Conservation (phyloP, 2,113 vertebrate genomes). For the Scopus umbretta region DNA sequence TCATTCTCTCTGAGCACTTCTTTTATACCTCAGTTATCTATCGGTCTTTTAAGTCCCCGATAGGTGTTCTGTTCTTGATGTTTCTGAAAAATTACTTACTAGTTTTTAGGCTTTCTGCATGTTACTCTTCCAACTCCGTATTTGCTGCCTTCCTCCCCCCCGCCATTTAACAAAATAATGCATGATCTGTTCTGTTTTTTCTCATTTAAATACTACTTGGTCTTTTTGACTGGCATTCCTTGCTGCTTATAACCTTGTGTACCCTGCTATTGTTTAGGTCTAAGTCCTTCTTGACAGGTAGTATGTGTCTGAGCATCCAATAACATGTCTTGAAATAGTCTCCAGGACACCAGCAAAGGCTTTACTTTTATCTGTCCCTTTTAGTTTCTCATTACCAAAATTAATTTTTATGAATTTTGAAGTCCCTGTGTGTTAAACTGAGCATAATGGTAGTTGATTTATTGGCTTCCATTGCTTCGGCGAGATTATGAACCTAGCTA, state of each 20-base stretch:
- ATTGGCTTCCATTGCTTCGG: background rate
- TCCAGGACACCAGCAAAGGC: background rate
- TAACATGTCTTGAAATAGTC: background rate
- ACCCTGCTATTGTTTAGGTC: background rate
- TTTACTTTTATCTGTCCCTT: background rate
- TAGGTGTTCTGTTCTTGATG: background rate
- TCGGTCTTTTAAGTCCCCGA: background rate
- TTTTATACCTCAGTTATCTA: background rate
- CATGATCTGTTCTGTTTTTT: background rate
- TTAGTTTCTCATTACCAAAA: background rate
- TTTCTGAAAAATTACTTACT: background rate
- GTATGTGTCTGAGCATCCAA: background rate
- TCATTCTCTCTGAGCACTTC: background rate
- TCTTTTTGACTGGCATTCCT: background rate
- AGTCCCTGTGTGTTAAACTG: no score
- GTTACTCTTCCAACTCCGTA: background rate
- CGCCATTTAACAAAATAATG: background rate
- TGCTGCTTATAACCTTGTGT: background rate
- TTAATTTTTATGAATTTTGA: background rate
- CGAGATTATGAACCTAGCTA: background rate
- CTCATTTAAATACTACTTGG: background rate
- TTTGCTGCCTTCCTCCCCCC: fast-evolving
- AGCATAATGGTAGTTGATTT: background rate
- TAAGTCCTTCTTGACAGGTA: background rate
- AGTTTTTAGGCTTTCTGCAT: background rate